phyloP scores from a whole-genome alignment of 2,888 invertebrate genomes.

The Scaptodrosophila latifasciaeformis region DNA sequence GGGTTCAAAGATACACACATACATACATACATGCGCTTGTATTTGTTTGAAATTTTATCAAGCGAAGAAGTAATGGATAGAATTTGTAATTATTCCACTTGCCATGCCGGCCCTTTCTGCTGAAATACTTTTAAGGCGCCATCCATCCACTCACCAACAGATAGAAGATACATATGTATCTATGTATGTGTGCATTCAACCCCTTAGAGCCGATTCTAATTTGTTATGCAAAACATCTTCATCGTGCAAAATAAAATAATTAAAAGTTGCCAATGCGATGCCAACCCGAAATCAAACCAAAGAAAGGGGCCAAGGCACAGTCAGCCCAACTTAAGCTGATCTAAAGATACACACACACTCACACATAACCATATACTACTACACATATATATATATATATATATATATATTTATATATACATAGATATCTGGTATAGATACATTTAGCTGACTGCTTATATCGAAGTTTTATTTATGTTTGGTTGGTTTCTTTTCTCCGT shows the following conservation, averaged over 20 bases:
- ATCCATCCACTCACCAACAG: background rate
- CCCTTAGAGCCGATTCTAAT: slow-evolving; percentile 48
- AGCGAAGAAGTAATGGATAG: slow-evolving; percentile 64
- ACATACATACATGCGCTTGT: slow-evolving; percentile 12
- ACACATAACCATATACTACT: too few species aligned
- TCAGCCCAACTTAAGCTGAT: too few species aligned
- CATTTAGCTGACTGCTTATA: too few species aligned
- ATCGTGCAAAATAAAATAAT: slow-evolving; percentile 67
- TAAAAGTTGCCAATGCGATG: slow-evolving; percentile 50
- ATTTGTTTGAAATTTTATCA: slow-evolving; percentile 60
- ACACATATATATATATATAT: too few species aligned
- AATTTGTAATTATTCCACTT: slow-evolving; percentile 67
- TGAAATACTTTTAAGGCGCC: slow-evolving; percentile 20
- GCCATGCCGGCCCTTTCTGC: slow-evolving; percentile 10
- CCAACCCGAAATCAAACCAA: too few species aligned
- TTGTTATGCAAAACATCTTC: slow-evolving; percentile 65
- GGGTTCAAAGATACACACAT: too few species aligned
- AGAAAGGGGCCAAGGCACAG: too few species aligned
- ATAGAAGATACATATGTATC: background rate
- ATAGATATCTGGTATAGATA: too few species aligned
- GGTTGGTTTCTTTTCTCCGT: background rate
- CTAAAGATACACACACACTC: too few species aligned
- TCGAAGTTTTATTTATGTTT: slow-evolving; percentile 30
- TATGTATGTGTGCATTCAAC: too few species aligned
- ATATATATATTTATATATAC: too few species aligned